phyloP scores from a whole-genome alignment of 2,797 vertebrate genomes.

The Artibeus lituratus region DNA sequence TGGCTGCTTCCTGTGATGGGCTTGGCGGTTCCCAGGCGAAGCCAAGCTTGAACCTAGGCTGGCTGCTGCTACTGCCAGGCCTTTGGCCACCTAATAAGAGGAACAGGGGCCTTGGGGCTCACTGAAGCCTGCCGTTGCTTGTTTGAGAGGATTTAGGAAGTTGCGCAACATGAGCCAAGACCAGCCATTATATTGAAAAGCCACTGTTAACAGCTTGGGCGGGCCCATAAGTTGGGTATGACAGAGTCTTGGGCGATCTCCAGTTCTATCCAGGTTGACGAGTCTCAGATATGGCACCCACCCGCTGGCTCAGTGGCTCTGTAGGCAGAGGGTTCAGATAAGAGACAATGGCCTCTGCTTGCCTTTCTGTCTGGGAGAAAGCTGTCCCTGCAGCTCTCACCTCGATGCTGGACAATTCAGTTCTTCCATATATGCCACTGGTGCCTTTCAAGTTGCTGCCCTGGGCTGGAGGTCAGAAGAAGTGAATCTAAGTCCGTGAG shows the following conservation, averaged over 20 bases:
- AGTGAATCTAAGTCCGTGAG: neutral
- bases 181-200: neutral
- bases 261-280: neutral
- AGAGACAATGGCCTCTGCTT: neutral
- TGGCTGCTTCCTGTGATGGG: neutral
- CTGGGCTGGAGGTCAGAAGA: neutral
- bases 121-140: neutral
- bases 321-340: neutral
- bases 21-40: no score
- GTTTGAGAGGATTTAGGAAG: neutral
- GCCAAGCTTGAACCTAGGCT: no score
- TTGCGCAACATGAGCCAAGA: neutral
- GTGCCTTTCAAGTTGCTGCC: neutral
- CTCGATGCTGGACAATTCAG: neutral
- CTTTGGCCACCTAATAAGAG: neutral
- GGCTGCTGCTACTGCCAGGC: no score
- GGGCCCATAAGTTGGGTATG: neutral
- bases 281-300: neutral
- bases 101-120: neutral
- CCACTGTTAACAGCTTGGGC: neutral
- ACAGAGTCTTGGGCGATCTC: neutral
- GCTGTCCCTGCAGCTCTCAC: neutral
- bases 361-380: neutral
- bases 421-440: neutral
- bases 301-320: neutral